These are phyloP conservation scores for Eurois occulta DNA, from an alignment of 2,888 invertebrate species.

Conservation along the genomic window DNA sequence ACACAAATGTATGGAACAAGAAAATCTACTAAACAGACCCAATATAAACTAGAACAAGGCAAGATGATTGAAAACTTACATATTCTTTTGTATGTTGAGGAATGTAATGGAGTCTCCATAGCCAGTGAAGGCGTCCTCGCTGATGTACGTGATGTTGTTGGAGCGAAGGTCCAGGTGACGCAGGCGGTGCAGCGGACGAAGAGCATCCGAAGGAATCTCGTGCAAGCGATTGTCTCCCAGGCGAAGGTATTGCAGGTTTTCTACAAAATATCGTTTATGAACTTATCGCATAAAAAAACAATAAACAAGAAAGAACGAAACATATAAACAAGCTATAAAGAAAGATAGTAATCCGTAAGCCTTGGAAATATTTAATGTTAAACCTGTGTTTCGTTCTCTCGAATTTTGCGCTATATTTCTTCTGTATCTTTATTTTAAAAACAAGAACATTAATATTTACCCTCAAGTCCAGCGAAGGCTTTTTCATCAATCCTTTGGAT, in stretches of 20 bases:
- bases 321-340: slow-evolving; percentile 44
- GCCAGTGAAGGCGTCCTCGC: slow-evolving; percentile 96
- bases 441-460: slow-evolving; percentile 84
- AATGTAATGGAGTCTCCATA: slow-evolving; percentile 98
- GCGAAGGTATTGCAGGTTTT: slow-evolving; percentile 96
- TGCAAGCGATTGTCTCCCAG: slow-evolving; percentile 97
- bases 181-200: slow-evolving; percentile 95
- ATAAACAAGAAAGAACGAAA: slow-evolving; percentile 32
- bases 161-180: slow-evolving; percentile 96
- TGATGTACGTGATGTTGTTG: slow-evolving; percentile 95
- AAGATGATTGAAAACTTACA: slow-evolving; percentile 90
- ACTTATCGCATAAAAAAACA: slow-evolving; percentile 7
- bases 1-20: not conserved
- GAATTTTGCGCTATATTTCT: slow-evolving; percentile 6
- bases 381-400: slow-evolving; percentile 14
- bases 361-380: slow-evolving; percentile 44
- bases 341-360: slow-evolving; percentile 26
- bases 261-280: slow-evolving; percentile 85
- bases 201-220: slow-evolving; percentile 95
- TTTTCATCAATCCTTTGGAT: slow-evolving; percentile 95
- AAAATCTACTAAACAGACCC: not conserved
- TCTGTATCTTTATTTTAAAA: slow-evolving; percentile 8
- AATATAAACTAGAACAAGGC: not conserved
- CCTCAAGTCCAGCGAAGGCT: slow-evolving; percentile 96
- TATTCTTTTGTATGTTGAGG: slow-evolving; percentile 97